phyloP scores from a whole-genome alignment of 2,888 invertebrate species.

The Teleiodes luculella region DNA sequence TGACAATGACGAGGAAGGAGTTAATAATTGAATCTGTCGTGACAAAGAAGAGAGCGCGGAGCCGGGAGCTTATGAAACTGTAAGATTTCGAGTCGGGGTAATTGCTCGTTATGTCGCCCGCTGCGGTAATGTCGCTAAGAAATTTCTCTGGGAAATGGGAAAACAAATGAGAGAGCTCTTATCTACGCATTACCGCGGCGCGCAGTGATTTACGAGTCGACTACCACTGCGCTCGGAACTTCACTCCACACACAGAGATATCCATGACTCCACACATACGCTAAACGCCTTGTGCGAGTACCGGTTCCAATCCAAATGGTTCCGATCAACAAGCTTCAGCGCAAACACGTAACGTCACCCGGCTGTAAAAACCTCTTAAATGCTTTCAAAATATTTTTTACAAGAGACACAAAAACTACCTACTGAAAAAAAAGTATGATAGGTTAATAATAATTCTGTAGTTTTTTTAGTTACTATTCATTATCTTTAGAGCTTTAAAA shows the following conservation, averaged over 20 bases:
- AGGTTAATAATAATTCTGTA: no score
- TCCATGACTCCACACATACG: not conserved
- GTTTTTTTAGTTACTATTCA: no score
- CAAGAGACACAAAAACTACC: no score
- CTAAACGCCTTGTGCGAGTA: conserved; percentile 28
- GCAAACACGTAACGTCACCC: conserved; percentile 56
- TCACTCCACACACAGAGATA: not conserved
- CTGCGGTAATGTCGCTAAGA: conserved; percentile 66
- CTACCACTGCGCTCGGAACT: conserved; percentile 38
- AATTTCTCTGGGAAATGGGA: conserved; percentile 73
- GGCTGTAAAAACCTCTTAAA: conserved; percentile 62
- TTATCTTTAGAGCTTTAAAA: no score
- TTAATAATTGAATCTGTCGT: conserved; percentile 3
- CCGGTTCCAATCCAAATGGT: conserved; percentile 55
- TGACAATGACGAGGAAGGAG: conserved; percentile 9
- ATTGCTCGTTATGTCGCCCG: conserved; percentile 62
- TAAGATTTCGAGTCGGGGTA: conserved; percentile 41
- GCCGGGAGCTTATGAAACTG: conserved; percentile 37
- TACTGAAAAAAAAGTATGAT: no score
- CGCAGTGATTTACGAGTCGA: conserved; percentile 66
- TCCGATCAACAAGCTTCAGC: conserved; percentile 34
- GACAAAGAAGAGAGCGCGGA: conserved; percentile 10
- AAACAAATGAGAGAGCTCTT: conserved; percentile 76
- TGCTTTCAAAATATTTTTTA: no score
- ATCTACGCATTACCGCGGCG: conserved; percentile 72